Evolutionary conservation across 2,888 invertebrate genomes (phyloP), one percentile per base, ranked within the genome.

Genomic region (Pachydiplax longipennis): DNA sequence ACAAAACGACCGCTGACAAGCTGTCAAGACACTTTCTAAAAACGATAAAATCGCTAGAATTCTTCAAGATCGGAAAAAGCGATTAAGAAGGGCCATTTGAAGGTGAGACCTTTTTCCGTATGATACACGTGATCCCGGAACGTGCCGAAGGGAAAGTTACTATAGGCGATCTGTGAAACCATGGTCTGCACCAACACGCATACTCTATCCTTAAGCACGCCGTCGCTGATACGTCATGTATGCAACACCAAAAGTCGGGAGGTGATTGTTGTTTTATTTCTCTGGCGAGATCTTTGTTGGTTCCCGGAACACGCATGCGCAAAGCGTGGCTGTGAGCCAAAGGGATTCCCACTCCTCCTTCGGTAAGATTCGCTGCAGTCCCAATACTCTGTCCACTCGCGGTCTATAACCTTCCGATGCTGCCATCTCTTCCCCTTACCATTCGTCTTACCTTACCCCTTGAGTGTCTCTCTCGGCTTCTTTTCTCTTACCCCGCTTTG

Each of bases 151-250:
- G 73, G 31, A 73, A 31, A 73, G 73, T 31, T 31, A 13, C 73
- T 73, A 15, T 73, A 31, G 13, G 0, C 73, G 73, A 13, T 73
- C 31, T 73, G 22, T 31, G n/a, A 87, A 87, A 65, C 87, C 87
- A 87, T 87, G 87, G 65, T 61, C 87, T 87, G 87, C 87, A 87
- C 37, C 87, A 87, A 87, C 87, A 61, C 58, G 65, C 87, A 35
- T 61, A 58, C 73, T 73, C 73, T n/a, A 61, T n/a, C 61, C 53
- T 48, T 87, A 37, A 35, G 58, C 83, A 87, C 22, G 37, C 61
- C 58, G 61, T 37, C 87, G 58, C 58, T 58, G 83, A 61, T 83
- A 35, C 58, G 35, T 83, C 83, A 31, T 35, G 87, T 87, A 87
- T 87, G 87, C 87, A 87, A 35, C 87, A 37, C 61, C 35, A 22